Percentiles rank a stretch among this genome's conserved stretches.
Conservation (phyloP, 2,888 invertebrate genomes). For the Spodoptera picta region DNA sequence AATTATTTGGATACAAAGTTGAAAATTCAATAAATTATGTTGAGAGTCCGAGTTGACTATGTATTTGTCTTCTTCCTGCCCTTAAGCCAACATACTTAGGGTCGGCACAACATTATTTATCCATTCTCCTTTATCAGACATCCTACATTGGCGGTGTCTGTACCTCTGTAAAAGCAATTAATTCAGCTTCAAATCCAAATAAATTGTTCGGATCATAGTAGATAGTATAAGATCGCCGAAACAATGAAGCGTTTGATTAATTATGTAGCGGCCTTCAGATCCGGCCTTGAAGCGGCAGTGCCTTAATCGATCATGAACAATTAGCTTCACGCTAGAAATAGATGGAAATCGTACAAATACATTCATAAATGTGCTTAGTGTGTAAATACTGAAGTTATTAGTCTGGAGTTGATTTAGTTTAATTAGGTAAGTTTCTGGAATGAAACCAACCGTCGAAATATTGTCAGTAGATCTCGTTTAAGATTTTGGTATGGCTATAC, state of each 20-base stretch:
- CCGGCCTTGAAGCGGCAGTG: conserved; percentile 37
- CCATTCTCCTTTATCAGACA: too few species aligned
- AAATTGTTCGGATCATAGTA: conserved; percentile 3
- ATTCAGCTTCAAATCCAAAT: conserved; percentile 8
- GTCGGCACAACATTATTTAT: too few species aligned
- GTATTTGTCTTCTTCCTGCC: too few species aligned
- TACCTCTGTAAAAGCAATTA: background rate
- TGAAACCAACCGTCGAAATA: too few species aligned
- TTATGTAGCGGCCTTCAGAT: conserved; percentile 27
- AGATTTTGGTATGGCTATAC: too few species aligned
- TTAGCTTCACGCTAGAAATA: conserved; percentile 37
- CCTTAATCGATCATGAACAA: conserved; percentile 40
- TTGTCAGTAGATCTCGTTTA: too few species aligned
- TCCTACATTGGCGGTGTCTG: too few species aligned
- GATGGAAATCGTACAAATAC: conserved; percentile 14
- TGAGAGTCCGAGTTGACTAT: too few species aligned
- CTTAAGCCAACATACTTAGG: too few species aligned
- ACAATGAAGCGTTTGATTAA: conserved; percentile 41
- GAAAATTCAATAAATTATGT: too few species aligned
- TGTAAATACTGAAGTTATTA: background rate
- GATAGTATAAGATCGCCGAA: conserved; percentile 19
- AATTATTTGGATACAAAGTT: too few species aligned
- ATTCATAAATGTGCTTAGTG: conserved; percentile 18
- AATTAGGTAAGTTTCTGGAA: background rate
- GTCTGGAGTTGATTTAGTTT: background rate